A percentile compares a stretch with the other conserved stretches of the same genome.
These are phyloP conservation scores for Struthio camelus DNA, from an alignment of 2,113 vertebrate genomes.

Conservation along the genomic window DNA sequence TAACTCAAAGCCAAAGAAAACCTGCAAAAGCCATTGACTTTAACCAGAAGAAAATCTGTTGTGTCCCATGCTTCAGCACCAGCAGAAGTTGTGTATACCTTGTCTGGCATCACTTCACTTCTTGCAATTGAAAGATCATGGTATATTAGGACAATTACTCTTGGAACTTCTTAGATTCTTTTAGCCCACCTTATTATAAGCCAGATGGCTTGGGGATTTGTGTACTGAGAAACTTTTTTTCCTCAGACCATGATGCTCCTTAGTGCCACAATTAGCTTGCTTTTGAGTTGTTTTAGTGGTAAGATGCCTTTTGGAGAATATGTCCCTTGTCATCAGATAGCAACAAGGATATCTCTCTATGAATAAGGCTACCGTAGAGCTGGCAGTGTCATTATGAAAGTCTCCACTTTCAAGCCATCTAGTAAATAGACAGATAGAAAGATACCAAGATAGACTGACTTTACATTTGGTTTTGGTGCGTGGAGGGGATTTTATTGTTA, in stretches of 20 bases:
- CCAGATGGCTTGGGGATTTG: background rate
- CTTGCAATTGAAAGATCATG: background rate
- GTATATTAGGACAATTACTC: background rate
- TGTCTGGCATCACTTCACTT: background rate
- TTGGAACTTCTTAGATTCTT: background rate
- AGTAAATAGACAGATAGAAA: background rate
- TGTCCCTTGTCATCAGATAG: background rate
- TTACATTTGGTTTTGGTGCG: background rate
- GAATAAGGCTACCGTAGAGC: background rate
- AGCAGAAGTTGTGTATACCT: background rate
- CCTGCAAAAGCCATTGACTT: background rate
- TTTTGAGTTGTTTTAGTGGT: background rate
- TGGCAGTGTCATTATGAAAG: background rate
- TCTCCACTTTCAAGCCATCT: background rate
- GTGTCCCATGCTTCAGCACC: background rate
- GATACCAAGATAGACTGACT: background rate
- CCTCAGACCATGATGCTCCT: background rate
- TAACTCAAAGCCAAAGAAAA: background rate
- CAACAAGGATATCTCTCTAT: background rate
- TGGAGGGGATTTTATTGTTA: background rate
- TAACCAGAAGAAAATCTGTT: background rate
- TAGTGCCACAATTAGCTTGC: background rate
- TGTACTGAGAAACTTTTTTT: background rate
- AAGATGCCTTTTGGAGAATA: background rate
- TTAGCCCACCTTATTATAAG: background rate